Base-by-base conservation (phyloP, 2,797 vertebrate genomes). In the Aphelocoma californica region DNA sequence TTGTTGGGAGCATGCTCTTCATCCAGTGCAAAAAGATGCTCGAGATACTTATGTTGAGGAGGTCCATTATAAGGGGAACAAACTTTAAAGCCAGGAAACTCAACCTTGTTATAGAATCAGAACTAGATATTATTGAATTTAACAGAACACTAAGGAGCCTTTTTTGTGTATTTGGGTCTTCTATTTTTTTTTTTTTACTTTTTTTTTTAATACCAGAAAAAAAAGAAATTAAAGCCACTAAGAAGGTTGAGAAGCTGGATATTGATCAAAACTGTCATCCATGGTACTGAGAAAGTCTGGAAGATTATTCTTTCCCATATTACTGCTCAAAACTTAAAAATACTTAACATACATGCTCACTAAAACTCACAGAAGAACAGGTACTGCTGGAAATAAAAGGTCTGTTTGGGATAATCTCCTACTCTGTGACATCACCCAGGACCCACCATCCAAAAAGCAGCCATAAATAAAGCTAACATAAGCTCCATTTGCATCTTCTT, bases 41-140 rank as follows among this genome's bases (percentile, higher is more conserved):
- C 24, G 58, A 29, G 14, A 12, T 14, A 58, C 2, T 4, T 20
- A 9, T 1, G 1, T 58, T 38, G 42, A 64, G 9, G 8, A 42
- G 4, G 18, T 32, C 18, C 8, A 3, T 36, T 28, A 8, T 6
- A 31, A 56, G 14, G 21, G 0, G 12, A 36, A 66, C 0, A 29
- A 26, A 65, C 9, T 72, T 71, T 19, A 61, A 79, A 86, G 18
- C 15, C 17, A 31, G 12, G 60, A 81, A 84, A 12, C 10, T 66
- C 9, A 14, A 2, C 14, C 7, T 65, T 50, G 5, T 51, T 40
- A 6, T 0, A 18, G 11, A 69, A 18, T 5, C 34, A 42, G 36
- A 61, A 42, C 16, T 32, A 42, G 16, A 34, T 50, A 45, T 10
- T 23, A 16, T 1, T 5, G 42, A 36, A 77, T 12, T 36, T 17